A percentile compares a stretch with the other conserved stretches of the same genome.
Evolutionary conservation across 2,113 vertebrate species (phyloP).

Genomic region (Plecturocebus donacophilus): DNA sequence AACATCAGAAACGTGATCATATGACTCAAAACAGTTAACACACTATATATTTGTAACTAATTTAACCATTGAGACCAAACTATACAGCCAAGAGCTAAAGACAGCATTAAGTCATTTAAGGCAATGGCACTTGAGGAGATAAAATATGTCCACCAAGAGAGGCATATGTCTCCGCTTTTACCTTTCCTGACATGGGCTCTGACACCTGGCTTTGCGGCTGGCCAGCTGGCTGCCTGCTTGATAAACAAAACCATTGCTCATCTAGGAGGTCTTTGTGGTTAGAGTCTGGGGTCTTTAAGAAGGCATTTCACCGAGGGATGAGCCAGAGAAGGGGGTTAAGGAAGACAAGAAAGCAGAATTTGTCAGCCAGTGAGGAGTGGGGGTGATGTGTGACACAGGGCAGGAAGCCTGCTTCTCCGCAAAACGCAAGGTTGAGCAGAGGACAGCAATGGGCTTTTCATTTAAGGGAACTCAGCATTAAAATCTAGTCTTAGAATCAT

Average conservation of each 20-base stretch:
- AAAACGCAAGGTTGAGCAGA: neutral
- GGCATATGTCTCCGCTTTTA: neutral
- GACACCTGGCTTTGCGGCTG: neutral
- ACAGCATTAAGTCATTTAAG: neutral
- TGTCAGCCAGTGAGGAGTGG: neutral
- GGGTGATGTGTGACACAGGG: neutral
- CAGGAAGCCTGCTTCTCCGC: neutral
- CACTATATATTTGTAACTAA: neutral
- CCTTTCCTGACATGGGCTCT: conserved; percentile 35
- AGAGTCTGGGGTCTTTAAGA: conserved; percentile 56
- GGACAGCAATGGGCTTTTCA: neutral
- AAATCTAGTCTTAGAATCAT: neutral
- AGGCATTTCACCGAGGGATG: conserved; percentile 53
- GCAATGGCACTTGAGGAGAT: neutral
- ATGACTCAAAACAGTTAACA: conserved; percentile 38
- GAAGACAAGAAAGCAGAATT: neutral
- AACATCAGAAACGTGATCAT: neutral
- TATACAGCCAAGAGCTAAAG: neutral
- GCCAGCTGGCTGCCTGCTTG: conserved; percentile 64
- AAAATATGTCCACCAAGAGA: conserved; percentile 40
- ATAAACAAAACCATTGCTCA: conserved; percentile 44
- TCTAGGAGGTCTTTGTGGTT: conserved; percentile 63
- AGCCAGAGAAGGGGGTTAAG: conserved; percentile 4
- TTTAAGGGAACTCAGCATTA: neutral
- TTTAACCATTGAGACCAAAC: conserved; percentile 9